Base-by-base conservation (phyloP, 2,888 invertebrate species). In the Machimus rusticus region DNA sequence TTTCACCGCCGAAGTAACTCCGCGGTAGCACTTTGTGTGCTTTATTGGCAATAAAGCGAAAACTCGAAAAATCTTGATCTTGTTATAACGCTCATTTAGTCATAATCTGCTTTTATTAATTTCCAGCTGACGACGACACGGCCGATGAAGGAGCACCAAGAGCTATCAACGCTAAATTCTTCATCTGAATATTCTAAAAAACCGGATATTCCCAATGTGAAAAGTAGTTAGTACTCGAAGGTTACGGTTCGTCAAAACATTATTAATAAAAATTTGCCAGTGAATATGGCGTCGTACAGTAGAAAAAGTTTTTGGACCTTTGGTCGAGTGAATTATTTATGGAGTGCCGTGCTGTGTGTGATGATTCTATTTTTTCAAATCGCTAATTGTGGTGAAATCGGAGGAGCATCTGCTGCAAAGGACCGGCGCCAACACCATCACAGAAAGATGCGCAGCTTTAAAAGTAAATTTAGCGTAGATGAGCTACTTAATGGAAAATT, bases 401-500 rank as follows among this genome's bases (percentile, higher is more conserved):
- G 43, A 87, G 81, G 19, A 66, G 31, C 74, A 6, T 76, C 76
- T 34, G 76, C 37, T 0, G 37, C 6, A 37, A 76, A 37, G 19
- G n/a, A 34, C 37, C 28, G 76, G 14, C 66, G 66, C 19, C 76
- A 76, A 19, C 88, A 88, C 79, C 89, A 89, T 34, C 87, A 89
- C 23, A 86, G 81, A 43, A 86, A 86, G 23, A 81, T 74, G 74
- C 77, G 82, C 12, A 78, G 76, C 28, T 87, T 92, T 90, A 91
- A 90, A 87, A 92, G 92, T 90, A 92, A 92, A 89, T 96, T 94
- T 91, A 95, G 95, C 86, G 94, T 95, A 91, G 95, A 96, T 37
- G 95, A 97, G 91, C 93, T 97, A 89, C 91, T 96, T 90, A 94
- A 93, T 86, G 94, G 93, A 87, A 93, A 94, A 89, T 97, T 96